Evolutionary conservation across 2,113 vertebrate species (phyloP), one percentile per base, ranked within the genome.

Genomic region (Enhydra lutris): DNA sequence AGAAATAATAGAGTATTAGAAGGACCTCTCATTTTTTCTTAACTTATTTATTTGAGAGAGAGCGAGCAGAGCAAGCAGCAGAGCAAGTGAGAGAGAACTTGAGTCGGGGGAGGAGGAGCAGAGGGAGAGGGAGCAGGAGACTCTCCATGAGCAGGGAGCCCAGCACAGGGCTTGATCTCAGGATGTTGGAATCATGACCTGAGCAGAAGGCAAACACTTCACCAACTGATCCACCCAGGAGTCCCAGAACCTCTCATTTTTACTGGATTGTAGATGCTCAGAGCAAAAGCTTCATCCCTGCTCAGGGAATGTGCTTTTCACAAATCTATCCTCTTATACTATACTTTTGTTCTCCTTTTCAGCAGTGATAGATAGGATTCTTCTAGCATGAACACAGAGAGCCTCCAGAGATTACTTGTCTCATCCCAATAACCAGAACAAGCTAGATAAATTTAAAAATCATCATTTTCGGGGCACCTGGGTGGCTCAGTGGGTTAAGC

Each of bases 331-430:
- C 21, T 73, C 34, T 80, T 21, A 23, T 6, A 8, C n/a, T 39
- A 24, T 29, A 34, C 4, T 65, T 94, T 95, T 73, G 36, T 55
- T 84, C 15, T 84, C 6, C 57, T 87, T 96, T 79, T 31, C 83
- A 63, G 45, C 18, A 67, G 6, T 31, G 12, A 31, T 92, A 20
- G 7, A 8, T 20, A 52, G 5, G 24, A 47, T 71, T 78, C 42
- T 87, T 36, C 26, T 15, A 42, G 9, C 11, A 17, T 8, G 26
- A 76, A 50, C 20, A 47, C 50, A 50, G n/a, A 47, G 65, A 31
- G 3, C 36, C 20, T 47, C 24, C 18, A 73, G 20, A 57, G 21
- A 74, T 7, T 29, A 1, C 8, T 6, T 47, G 1, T 80, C 20
- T 84, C 23, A 31, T n/a, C 2, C 29, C 13, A n/a, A 59, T 3